Conservation (phyloP, 2,113 vertebrate species). For the Plectropomus leopardus region DNA sequence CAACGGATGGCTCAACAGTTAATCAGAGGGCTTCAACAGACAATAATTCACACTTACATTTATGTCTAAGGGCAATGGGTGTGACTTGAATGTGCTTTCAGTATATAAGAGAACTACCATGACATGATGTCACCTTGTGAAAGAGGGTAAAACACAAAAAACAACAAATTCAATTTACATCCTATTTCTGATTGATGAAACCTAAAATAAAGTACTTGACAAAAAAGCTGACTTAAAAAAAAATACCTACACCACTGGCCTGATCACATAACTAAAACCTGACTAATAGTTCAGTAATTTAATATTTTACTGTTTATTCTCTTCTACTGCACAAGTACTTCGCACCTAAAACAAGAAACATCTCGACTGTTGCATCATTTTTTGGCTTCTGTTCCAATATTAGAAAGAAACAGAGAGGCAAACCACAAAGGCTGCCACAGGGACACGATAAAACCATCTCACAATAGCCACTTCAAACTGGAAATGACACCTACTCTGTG, state of each 20-base stretch:
- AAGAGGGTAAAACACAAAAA: background rate
- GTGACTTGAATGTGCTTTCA: slow-evolving; percentile 43
- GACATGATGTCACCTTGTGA: slow-evolving; percentile 26
- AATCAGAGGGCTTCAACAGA: slow-evolving; percentile 58
- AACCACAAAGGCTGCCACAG: slow-evolving; percentile 10
- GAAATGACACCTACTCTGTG: slow-evolving; percentile 32
- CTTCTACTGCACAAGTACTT: slow-evolving; percentile 1
- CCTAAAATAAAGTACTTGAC: background rate
- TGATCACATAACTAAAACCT: slow-evolving; percentile 2
- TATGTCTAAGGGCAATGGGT: slow-evolving; percentile 38
- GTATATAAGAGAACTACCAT: slow-evolving; percentile 6
- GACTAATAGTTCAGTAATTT: background rate
- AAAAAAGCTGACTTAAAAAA: background rate
- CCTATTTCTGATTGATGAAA: background rate
- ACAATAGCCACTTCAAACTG: slow-evolving; percentile 44
- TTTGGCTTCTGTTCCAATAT: background rate
- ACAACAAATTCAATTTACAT: background rate
- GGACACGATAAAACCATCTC: slow-evolving; percentile 24
- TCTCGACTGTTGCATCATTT: background rate
- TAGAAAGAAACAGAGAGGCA: background rate
- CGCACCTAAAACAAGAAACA: background rate
- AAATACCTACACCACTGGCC: background rate
- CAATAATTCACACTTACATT: slow-evolving; percentile 65
- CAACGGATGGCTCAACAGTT: slow-evolving; percentile 50
- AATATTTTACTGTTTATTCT: background rate